Conservation (phyloP, 64 coral and sea anemone species). For the Pachyseris speciosa region DNA sequence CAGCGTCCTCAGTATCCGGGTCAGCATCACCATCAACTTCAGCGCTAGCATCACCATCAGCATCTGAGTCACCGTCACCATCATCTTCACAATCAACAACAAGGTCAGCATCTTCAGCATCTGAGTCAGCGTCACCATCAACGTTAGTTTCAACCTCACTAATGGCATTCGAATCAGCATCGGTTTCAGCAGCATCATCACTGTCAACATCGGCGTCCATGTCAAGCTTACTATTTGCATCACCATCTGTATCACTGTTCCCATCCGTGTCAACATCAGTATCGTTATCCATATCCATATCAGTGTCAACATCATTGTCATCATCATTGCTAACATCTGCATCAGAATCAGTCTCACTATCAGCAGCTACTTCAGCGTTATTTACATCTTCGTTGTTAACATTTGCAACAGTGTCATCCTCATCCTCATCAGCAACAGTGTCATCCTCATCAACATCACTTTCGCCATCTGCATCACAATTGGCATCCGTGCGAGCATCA, state of each 20-base stretch:
- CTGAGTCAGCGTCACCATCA: neutral
- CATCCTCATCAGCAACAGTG: neutral
- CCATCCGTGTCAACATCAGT: neutral
- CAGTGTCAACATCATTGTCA: neutral
- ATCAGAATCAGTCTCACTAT: neutral
- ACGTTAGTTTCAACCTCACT: neutral
- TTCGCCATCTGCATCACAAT: neutral
- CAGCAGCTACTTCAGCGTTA: neutral
- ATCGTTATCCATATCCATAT: neutral
- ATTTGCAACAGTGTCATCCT: neutral
- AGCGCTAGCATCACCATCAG: neutral
- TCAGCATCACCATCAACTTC: neutral
- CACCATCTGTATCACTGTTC: neutral
- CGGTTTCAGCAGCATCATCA: neutral
- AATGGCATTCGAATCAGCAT: neutral
- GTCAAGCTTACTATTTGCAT: neutral
- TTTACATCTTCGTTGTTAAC: no score
- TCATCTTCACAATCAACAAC: neutral
- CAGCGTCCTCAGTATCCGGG: neutral
- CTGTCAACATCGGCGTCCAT: neutral
- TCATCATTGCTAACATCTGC: no score
- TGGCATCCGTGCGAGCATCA: neutral
- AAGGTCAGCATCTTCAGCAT: neutral
- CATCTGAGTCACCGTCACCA: neutral
- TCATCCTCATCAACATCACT: neutral